phyloP scores from a whole-genome alignment of 92 coral and sea anemone genomes.

The Micromussa lordhowensis region DNA sequence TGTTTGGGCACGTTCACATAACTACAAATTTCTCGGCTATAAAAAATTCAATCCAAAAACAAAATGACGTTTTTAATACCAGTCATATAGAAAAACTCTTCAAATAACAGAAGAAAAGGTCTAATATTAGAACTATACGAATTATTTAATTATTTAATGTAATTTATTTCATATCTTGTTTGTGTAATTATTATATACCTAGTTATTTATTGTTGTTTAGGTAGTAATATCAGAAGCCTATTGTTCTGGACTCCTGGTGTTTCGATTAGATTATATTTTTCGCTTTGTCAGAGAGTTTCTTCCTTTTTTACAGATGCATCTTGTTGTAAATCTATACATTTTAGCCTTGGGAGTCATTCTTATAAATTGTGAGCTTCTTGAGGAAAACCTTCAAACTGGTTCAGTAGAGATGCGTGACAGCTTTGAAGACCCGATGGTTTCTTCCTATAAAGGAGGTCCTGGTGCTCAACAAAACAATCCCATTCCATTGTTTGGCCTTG shows the following conservation, averaged over 20 bases:
- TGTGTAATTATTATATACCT: background rate
- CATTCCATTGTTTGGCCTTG: background rate
- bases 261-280: background rate
- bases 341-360: background rate
- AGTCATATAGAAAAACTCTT: too few relatives aligned
- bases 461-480: background rate
- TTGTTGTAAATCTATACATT: background rate
- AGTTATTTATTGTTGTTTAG: background rate
- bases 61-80: too few relatives aligned
- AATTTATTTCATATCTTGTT: too few relatives aligned
- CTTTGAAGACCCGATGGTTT: background rate
- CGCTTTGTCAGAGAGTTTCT: background rate
- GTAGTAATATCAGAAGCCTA: background rate
- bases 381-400: background rate
- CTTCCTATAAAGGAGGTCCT: background rate
- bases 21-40: too few relatives aligned
- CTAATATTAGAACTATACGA: too few relatives aligned
- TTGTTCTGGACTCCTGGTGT: background rate
- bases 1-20: too few relatives aligned
- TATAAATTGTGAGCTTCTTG: slow-evolving; percentile 3
- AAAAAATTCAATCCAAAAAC: too few relatives aligned
- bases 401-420: background rate
- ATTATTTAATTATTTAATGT: too few relatives aligned
- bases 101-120: too few relatives aligned
- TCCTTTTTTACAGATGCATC: slow-evolving; percentile 21